Conservation (phyloP, 2,888 invertebrate species). For the Netelia melanura region DNA sequence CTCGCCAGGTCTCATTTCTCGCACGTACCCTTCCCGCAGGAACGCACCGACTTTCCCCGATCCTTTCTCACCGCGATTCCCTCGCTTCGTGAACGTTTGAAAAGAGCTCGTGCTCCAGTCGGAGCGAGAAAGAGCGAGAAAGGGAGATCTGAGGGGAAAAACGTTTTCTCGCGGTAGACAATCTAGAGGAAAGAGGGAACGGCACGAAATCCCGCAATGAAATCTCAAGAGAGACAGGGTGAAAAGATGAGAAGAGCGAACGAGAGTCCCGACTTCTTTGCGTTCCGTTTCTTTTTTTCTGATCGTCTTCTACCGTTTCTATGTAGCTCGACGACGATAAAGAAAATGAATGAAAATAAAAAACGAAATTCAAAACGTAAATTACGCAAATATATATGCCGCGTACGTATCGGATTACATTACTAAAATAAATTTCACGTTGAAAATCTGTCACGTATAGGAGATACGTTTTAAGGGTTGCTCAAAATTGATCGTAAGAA, state of each 20-base stretch:
- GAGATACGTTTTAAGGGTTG: not conserved
- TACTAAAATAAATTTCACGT: not conserved
- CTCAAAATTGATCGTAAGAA: not conserved
- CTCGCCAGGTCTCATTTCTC: slow-evolving; percentile 49
- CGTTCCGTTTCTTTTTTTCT: not conserved
- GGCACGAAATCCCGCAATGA: slow-evolving; percentile 59
- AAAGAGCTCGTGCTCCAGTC: slow-evolving; percentile 41
- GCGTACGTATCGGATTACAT: not conserved
- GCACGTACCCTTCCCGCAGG: slow-evolving; percentile 49
- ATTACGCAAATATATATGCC: slow-evolving; percentile 6
- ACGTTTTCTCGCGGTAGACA: slow-evolving; percentile 69
- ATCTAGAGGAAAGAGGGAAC: slow-evolving; percentile 64
- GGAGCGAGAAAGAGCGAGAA: slow-evolving; percentile 70
- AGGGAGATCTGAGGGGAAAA: slow-evolving; percentile 59
- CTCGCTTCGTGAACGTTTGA: slow-evolving; percentile 29
- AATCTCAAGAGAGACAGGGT: slow-evolving; percentile 65
- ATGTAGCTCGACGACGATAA: not conserved
- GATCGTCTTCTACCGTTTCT: not conserved
- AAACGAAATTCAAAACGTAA: not conserved
- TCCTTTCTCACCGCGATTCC: slow-evolving; percentile 56
- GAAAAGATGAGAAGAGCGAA: slow-evolving; percentile 47
- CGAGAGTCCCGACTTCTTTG: not conserved
- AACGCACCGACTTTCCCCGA: slow-evolving; percentile 54
- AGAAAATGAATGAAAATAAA: not conserved
- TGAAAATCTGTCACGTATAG: not conserved